Percentiles rank a stretch among this genome's conserved stretches.
phyloP scores from a whole-genome alignment of 2,888 invertebrate genomes.

The Meiosimyza decipiens region DNA sequence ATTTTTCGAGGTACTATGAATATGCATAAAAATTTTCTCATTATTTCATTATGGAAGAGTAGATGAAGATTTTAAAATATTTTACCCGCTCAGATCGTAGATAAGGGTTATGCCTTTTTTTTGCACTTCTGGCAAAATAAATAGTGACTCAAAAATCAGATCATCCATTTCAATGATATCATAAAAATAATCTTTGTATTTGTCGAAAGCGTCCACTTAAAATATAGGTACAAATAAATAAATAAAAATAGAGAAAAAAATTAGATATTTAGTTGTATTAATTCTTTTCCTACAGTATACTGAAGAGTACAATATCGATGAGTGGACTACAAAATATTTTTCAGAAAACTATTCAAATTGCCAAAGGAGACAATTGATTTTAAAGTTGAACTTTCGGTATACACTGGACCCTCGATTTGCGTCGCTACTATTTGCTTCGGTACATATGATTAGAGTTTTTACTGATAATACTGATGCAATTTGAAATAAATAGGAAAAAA shows the following conservation, averaged over 20 bases:
- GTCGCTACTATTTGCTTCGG: no score
- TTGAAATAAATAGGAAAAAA: no score
- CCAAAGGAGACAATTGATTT: no score
- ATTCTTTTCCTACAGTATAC: no score
- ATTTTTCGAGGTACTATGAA: constrained; percentile 55
- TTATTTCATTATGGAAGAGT: not conserved
- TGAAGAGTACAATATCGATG: no score
- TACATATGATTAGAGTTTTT: no score
- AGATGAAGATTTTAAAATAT: not conserved
- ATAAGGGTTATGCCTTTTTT: constrained; percentile 61
- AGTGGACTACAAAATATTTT: no score
- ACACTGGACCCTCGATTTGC: no score
- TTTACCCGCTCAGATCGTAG: constrained; percentile 60
- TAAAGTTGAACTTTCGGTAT: no score
- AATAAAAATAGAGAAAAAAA: constrained; percentile 1
- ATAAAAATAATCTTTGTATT: constrained; percentile 58
- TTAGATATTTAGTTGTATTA: not conserved
- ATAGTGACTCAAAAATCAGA: constrained; percentile 60
- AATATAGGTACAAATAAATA: not conserved
- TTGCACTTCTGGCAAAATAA: constrained; percentile 59
- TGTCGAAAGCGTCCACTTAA: constrained; percentile 58
- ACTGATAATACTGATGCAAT: no score
- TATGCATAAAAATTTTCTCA: not conserved
- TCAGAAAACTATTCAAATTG: no score
- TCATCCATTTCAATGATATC: constrained; percentile 63